Base-by-base conservation (phyloP, 2,797 vertebrate genomes). In the Schizopygopsis malacanthus region DNA sequence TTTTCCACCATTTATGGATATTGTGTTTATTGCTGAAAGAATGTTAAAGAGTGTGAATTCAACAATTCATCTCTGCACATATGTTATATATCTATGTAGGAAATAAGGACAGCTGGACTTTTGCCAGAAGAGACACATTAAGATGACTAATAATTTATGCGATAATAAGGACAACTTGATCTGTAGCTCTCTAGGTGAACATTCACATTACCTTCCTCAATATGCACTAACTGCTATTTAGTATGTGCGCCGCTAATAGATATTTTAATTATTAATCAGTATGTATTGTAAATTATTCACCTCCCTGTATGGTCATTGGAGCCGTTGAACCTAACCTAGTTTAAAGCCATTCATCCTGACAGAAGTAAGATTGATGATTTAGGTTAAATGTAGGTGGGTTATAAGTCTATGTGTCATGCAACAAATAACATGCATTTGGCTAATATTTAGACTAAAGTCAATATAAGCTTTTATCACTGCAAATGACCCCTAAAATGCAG, bases 191-290 rank as follows among this genome's bases (percentile, higher is more conserved):
- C 52, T 81, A 76, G 77, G 71, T 54, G 85, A 87, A 83, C 81
- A 77, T 76, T 80, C 6, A 1, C 81, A 67, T 78, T 81, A 54
- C 75, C 33, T 73, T 83, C 20, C 52, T 71, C 71, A 59, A 61
- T 59, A 84, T 82, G 61, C 77, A 41, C 37, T 76, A 85, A 79
- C 79, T 89, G 84, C 78, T 86, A 77, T 87, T 90, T 87, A 81
- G 75, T 73, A 86, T 85, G 81, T 86, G 73, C 39, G 54, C 43
- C 69, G 13, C 81, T 88, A 81, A 91, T 89, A 88, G 85, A 70
- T 87, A 84, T 89, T 91, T 90, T 79, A 91, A 90, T 91, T 85
- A 90, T 90, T 90, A 28, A 90, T 86, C 81, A 84, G 83, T 85
- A 28, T 83, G 50, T 67, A 50, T 25, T 37, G 87, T 89, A 81